These are phyloP conservation scores for Scaptodrosophila latifasciaeformis DNA, from an alignment of 2,888 invertebrate genomes.

Conservation along the genomic window DNA sequence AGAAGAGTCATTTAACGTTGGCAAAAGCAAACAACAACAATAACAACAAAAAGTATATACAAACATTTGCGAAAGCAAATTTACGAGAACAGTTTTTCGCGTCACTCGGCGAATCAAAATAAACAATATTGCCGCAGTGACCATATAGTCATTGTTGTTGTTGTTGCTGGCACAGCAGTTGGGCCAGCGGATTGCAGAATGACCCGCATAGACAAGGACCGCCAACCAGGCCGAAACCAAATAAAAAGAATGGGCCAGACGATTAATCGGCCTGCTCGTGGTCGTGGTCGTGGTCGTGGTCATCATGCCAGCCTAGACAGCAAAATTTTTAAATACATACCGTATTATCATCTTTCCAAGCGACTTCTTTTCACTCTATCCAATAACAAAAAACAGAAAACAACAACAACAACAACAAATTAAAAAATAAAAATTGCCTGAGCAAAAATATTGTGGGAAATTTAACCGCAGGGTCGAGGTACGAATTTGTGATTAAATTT, in stretches of 20 bases:
- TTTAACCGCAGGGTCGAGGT: conserved; percentile 61
- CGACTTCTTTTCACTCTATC: no score
- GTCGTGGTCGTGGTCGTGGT: conserved; percentile 4
- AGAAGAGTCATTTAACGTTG: no score
- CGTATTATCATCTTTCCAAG: no score
- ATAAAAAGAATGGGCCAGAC: conserved; percentile 34
- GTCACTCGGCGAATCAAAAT: conserved; percentile 48
- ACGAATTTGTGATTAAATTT: conserved; percentile 60
- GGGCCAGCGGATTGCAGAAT: not conserved
- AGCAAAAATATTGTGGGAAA: conserved; percentile 43
- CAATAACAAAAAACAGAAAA: no score
- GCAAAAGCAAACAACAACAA: conserved; percentile 26
- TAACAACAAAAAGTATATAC: conserved; percentile 15
- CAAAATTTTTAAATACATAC: no score
- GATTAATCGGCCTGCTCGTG: conserved; percentile 50
- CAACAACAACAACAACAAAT: no score
- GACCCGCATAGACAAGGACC: not conserved
- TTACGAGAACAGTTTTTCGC: conserved; percentile 41
- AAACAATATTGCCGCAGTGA: conserved; percentile 41
- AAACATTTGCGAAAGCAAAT: conserved; percentile 24
- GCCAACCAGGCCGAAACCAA: not conserved
- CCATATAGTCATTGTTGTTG: conserved; percentile 9
- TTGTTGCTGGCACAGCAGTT: conserved; percentile 5
- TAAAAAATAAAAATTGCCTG: no score
- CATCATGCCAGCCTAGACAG: no score